A percentile compares a stretch with the other conserved stretches of the same genome.
phyloP scores from a whole-genome alignment of 2,113 vertebrate species.

The Deroptyus accipitrinus region DNA sequence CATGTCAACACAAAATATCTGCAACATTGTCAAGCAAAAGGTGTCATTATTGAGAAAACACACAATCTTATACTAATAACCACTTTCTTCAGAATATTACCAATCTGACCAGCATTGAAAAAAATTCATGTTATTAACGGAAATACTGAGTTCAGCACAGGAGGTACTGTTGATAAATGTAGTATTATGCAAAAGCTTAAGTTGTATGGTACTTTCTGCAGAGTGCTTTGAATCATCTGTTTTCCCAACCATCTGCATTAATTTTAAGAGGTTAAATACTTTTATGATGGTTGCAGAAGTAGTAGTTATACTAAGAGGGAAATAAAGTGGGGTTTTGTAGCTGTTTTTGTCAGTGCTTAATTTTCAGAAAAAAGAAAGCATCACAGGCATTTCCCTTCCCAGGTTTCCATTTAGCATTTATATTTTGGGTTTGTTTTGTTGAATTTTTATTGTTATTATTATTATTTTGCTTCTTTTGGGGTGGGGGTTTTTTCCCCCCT shows the following conservation, averaged over 20 bases:
- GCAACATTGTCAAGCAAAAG: background rate
- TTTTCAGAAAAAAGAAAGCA: background rate
- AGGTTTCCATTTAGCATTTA: background rate
- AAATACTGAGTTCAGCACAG: background rate
- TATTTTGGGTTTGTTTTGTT: background rate
- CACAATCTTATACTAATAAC: rapidly evolving
- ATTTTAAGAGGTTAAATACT: background rate
- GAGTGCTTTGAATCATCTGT: background rate
- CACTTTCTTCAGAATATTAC: background rate
- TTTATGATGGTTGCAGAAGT: background rate
- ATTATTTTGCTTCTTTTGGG: no score
- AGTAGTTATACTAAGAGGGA: background rate
- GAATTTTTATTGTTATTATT: background rate
- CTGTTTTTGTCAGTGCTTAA: background rate
- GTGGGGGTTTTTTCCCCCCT: rapidly evolving
- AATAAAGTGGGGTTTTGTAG: background rate
- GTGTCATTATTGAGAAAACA: background rate
- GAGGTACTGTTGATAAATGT: background rate
- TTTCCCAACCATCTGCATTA: background rate
- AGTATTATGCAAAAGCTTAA: background rate
- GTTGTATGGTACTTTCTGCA: background rate
- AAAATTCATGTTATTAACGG: background rate
- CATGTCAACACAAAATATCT: background rate
- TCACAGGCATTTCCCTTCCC: background rate
- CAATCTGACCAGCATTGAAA: background rate